phyloP scores from a whole-genome alignment of 2,113 vertebrate genomes.

The Chelonoidis abingdonii region DNA sequence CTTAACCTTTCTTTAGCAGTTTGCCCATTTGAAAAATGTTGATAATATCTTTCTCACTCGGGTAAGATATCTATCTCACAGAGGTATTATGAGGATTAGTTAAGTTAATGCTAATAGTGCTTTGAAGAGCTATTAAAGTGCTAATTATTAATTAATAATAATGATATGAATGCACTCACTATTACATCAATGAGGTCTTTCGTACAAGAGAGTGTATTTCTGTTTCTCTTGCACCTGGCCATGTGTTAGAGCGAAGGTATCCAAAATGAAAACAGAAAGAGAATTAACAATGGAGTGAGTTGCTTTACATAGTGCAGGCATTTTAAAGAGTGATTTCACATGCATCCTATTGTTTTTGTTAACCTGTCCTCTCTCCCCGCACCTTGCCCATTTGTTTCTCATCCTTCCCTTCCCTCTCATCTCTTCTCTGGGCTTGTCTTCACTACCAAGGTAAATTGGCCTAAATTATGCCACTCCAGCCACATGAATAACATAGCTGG shows the following conservation, averaged over 20 bases:
- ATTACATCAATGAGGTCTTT: background rate
- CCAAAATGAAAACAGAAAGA: background rate
- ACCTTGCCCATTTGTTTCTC: background rate
- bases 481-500: no score
- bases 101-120: rapidly evolving
- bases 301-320: background rate
- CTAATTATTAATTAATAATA: background rate
- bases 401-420: background rate
- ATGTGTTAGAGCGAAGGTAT: background rate
- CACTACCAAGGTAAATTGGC: no score
- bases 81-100: background rate
- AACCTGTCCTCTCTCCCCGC: background rate
- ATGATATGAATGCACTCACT: background rate
- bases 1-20: background rate
- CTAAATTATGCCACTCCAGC: no score
- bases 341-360: background rate
- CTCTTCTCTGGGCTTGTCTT: background rate
- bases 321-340: background rate
- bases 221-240: background rate
- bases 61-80: background rate
- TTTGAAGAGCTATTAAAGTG: background rate
- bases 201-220: background rate
- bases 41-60: background rate
- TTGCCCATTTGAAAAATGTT: background rate
- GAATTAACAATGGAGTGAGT: background rate